phyloP scores from a whole-genome alignment of 1,140 invertebrate species.

The Euglossa dilemma region DNA sequence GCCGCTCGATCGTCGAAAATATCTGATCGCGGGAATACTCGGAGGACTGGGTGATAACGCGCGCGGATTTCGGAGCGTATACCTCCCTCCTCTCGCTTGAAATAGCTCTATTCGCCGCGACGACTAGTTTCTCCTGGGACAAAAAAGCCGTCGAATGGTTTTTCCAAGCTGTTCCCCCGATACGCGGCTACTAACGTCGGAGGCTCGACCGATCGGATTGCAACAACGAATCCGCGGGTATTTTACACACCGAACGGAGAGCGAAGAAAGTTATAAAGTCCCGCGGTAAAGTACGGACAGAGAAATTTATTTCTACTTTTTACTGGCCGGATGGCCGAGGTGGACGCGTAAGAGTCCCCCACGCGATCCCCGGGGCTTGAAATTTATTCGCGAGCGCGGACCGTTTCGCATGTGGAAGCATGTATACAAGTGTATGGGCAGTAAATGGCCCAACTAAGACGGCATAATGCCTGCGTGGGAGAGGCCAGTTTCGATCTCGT shows the following conservation, averaged over 20 bases:
- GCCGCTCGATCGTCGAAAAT: not conserved
- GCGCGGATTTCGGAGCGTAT: no score
- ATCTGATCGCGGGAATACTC: not conserved
- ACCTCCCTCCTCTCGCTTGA: not conserved
- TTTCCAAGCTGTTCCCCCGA: not conserved
- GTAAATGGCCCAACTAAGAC: constrained; percentile 50
- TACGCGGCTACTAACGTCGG: not conserved
- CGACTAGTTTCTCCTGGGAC: not conserved
- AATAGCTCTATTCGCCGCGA: not conserved
- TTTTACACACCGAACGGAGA: not conserved
- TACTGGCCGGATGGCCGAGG: not conserved
- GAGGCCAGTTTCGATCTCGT: constrained; percentile 67
- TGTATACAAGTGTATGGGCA: constrained; percentile 45
- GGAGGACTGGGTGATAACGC: not conserved
- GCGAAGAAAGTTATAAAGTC: constrained; percentile 23
- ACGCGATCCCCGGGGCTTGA: not conserved
- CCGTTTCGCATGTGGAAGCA: constrained; percentile 42
- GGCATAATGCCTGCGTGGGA: constrained; percentile 56
- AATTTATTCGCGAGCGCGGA: constrained; percentile 31
- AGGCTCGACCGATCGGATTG: not conserved
- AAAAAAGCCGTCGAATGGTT: not conserved
- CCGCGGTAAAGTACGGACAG: not conserved
- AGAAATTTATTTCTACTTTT: not conserved
- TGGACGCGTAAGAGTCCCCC: no score
- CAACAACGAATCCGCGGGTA: not conserved